A percentile compares a stretch with the other conserved stretches of the same genome.
These are phyloP conservation scores for Egretta garzetta DNA, from an alignment of 2,113 vertebrate genomes.

Conservation along the genomic window DNA sequence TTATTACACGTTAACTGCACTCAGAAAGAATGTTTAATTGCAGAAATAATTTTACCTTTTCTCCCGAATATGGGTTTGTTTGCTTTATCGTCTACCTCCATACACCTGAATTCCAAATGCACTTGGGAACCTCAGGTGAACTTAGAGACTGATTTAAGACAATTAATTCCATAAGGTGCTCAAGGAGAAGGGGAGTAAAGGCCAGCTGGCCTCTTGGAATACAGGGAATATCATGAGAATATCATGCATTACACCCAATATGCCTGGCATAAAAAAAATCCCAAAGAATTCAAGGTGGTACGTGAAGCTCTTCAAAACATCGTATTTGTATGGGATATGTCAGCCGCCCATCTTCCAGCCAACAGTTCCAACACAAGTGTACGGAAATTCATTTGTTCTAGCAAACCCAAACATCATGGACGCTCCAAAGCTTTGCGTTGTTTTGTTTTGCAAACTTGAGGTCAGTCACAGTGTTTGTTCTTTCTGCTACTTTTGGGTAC, in stretches of 20 bases:
- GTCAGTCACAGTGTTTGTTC: neutral
- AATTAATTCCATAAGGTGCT: neutral
- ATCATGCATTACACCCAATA: neutral
- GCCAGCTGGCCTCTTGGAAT: too few relatives aligned
- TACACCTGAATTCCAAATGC: neutral
- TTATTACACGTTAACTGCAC: neutral
- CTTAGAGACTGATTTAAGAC: neutral
- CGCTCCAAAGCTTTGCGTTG: neutral
- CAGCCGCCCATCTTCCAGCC: neutral
- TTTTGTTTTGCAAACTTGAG: neutral
- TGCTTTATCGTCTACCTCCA: neutral
- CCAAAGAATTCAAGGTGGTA: neutral
- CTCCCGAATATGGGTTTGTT: neutral
- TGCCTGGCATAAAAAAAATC: neutral
- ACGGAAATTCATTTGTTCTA: neutral
- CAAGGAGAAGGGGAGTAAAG: neutral
- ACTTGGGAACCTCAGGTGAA: neutral
- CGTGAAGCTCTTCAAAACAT: neutral
- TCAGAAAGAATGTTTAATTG: neutral
- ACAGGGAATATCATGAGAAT: neutral
- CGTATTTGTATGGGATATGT: neutral
- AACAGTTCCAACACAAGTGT: neutral
- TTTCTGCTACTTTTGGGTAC: neutral
- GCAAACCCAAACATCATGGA: neutral
- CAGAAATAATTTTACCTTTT: neutral